Percentiles rank a stretch among this genome's conserved stretches.
Evolutionary conservation across 2,113 vertebrate genomes (phyloP).

Genomic region (Corythaeola cristata): DNA sequence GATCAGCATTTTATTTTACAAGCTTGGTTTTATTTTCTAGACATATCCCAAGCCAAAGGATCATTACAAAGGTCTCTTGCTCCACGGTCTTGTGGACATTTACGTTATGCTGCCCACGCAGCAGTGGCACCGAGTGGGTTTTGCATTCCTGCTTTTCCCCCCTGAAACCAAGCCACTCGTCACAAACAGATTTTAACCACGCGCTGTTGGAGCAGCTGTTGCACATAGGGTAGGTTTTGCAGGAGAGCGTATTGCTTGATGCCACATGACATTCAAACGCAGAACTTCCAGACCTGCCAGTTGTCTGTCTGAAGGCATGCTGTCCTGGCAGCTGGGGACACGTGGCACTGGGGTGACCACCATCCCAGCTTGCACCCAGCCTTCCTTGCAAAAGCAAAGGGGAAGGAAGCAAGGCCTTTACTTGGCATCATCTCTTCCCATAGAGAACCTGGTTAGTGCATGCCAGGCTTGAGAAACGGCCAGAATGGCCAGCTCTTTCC

Average conservation of each 20-base stretch:
- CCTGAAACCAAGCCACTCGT: not conserved
- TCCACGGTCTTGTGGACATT: not conserved
- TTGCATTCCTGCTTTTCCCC: not conserved
- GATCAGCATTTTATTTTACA: not conserved
- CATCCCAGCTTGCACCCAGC: not conserved
- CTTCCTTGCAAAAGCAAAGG: not conserved
- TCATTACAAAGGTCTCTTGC: not conserved
- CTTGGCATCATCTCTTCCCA: not conserved
- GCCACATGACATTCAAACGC: not conserved
- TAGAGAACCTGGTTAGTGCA: not conserved
- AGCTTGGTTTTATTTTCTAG: not conserved
- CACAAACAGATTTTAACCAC: not conserved
- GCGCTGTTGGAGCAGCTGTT: not conserved
- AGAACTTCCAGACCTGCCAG: not conserved
- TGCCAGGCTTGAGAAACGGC: not conserved
- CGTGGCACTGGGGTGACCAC: not conserved
- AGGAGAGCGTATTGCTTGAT: accelerated
- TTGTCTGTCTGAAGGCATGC: not conserved
- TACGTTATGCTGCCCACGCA: not conserved
- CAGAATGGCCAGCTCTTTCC: not conserved
- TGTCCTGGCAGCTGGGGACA: not conserved
- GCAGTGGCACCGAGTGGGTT: not conserved
- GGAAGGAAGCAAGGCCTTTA: not conserved
- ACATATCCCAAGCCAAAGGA: not conserved
- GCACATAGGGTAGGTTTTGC: not conserved